These are phyloP conservation scores for Sebastes diaconus DNA, from an alignment of 2,797 vertebrate genomes.

Conservation along the genomic window DNA sequence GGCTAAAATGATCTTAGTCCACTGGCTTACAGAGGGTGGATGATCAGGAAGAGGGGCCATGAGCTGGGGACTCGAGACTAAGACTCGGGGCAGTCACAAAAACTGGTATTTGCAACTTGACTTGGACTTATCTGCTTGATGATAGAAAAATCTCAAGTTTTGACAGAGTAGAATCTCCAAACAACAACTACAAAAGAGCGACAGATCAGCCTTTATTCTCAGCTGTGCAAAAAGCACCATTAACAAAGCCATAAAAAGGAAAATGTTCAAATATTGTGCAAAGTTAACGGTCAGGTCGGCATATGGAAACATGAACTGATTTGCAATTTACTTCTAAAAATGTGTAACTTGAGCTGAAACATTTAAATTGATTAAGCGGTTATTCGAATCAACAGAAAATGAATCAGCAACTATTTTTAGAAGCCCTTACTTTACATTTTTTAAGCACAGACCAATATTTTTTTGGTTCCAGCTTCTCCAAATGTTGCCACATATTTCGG, in stretches of 20 bases:
- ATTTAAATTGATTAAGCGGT: neutral
- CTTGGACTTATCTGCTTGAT: neutral
- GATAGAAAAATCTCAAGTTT: neutral
- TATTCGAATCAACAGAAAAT: neutral
- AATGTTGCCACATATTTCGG: too few species aligned
- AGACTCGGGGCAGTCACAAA: neutral
- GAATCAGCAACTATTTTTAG: neutral
- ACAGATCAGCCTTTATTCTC: neutral
- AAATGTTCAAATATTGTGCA: neutral
- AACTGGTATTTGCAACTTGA: neutral
- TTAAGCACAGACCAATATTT: too few species aligned
- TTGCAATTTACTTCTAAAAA: neutral
- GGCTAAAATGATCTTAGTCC: neutral
- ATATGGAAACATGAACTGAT: neutral
- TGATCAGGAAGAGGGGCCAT: neutral
- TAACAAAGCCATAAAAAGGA: neutral
- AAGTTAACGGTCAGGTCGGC: neutral
- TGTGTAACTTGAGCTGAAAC: neutral
- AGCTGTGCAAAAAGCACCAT: neutral
- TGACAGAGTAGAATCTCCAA: neutral
- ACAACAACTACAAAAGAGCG: neutral
- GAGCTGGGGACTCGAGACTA: neutral
- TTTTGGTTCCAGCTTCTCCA: too few species aligned
- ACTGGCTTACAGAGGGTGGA: neutral
- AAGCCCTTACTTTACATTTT: neutral